phyloP scores from a whole-genome alignment of 2,888 invertebrate genomes.

The Cylindroiulus punctatus region DNA sequence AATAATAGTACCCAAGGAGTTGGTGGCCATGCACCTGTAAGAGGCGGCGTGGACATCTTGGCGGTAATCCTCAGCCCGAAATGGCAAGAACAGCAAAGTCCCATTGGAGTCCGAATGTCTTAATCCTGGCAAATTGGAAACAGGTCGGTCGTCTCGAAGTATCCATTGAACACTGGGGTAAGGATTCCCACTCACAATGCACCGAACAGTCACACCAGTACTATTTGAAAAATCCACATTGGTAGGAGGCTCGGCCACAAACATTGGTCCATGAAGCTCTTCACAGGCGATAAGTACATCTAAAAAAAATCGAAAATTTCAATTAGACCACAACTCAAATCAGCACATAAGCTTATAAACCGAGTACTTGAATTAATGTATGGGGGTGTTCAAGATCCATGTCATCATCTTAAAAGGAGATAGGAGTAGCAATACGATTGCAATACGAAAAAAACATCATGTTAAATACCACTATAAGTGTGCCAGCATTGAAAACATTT shows the following conservation, averaged over 20 bases:
- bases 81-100: constrained; percentile 52
- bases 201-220: constrained; percentile 50
- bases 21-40: constrained; percentile 54
- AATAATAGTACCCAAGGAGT: constrained; percentile 52
- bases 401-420: too few relatives aligned
- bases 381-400: too few relatives aligned
- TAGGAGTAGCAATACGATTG: too few relatives aligned
- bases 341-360: too few relatives aligned
- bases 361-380: too few relatives aligned
- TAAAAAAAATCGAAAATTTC: background rate
- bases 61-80: constrained; percentile 55
- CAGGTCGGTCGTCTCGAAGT: constrained; percentile 51
- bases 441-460: too few relatives aligned
- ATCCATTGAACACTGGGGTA: constrained; percentile 54
- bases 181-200: constrained; percentile 51
- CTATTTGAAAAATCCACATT: constrained; percentile 56
- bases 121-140: constrained; percentile 25
- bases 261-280: constrained; percentile 52
- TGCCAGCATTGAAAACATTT: too few relatives aligned
- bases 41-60: constrained; percentile 55
- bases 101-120: constrained; percentile 50
- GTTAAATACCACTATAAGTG: too few relatives aligned
- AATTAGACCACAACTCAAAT: background rate
- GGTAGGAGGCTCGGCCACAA: constrained; percentile 47
- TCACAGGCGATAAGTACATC: background rate